Evolutionary conservation across 53 echinoderm and acorn worm species (phyloP).

Genomic region (Apostichopus leukothele): DNA sequence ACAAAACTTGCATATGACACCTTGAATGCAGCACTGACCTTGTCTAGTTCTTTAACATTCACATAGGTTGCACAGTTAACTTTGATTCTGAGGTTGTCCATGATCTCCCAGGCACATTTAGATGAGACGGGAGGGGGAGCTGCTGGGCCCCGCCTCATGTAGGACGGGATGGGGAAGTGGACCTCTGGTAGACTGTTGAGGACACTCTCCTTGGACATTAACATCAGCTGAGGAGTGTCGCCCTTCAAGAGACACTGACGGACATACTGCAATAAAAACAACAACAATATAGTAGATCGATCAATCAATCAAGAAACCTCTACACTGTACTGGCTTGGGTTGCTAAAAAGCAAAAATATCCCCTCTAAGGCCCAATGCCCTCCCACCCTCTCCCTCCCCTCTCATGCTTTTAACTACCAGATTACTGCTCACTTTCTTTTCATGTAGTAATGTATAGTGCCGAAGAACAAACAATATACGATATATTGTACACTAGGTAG

Average conservation of each 20-base stretch:
- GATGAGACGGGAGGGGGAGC: constrained; percentile 62
- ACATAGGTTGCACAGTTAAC: constrained; percentile 98
- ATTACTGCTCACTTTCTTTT: no score
- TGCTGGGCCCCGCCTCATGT: constrained; percentile 82
- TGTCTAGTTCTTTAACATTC: constrained; percentile 95
- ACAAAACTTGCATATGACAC: background rate
- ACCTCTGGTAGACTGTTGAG: constrained; percentile 88
- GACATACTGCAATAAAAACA: constrained; percentile 67
- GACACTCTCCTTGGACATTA: constrained; percentile 95
- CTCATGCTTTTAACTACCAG: no score
- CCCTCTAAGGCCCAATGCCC: no score
- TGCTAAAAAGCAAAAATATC: no score
- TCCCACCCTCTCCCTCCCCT: no score
- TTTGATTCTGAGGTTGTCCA: constrained; percentile 73
- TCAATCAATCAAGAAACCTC: no score
- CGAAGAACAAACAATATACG: no score
- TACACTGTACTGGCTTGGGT: no score
- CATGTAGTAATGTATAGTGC: no score
- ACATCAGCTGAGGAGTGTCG: constrained; percentile 86
- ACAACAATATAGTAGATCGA: background rate
- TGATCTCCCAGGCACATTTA: constrained; percentile 78
- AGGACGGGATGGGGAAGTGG: constrained; percentile 77
- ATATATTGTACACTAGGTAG: no score
- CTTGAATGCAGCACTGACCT: constrained; percentile 54
- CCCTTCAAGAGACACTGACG: constrained; percentile 77